Percentiles rank a stretch among this genome's conserved stretches.
These are phyloP conservation scores for Lathamus discolor DNA, from an alignment of 2,113 vertebrate species.

Conservation along the genomic window DNA sequence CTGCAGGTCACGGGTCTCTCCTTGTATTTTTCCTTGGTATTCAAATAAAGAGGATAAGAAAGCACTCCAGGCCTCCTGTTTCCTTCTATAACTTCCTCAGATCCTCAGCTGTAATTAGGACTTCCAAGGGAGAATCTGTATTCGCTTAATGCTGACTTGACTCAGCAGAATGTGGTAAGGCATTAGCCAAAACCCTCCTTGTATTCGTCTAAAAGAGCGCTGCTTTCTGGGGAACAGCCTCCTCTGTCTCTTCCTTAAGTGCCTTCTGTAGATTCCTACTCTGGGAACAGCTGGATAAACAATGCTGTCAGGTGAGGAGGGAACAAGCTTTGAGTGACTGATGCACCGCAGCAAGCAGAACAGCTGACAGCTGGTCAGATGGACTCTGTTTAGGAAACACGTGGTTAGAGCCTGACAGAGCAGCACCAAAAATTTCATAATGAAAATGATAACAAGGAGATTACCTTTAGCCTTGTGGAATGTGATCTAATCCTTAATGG, in stretches of 20 bases:
- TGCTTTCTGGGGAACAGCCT: not conserved
- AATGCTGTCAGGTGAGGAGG: not conserved
- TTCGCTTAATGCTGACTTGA: slow-evolving; percentile 13
- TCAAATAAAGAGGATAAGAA: not conserved
- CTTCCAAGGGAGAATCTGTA: not conserved
- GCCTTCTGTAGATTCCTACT: not conserved
- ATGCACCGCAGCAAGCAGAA: not conserved
- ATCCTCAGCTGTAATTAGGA: not conserved
- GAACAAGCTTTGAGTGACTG: rapidly evolving
- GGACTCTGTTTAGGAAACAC: not conserved
- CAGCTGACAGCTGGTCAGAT: not conserved
- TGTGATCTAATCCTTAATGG: not conserved
- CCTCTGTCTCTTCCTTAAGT: not conserved
- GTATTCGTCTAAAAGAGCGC: not conserved
- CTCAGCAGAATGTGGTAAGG: not conserved
- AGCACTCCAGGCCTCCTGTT: not conserved
- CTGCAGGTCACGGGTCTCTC: not conserved
- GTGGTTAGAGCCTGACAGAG: not conserved
- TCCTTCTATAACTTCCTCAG: not conserved
- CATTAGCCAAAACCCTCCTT: not conserved
- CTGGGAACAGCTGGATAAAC: not conserved
- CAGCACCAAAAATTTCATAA: not conserved
- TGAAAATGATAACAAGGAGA: slow-evolving; percentile 14
- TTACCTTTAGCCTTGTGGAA: not conserved
- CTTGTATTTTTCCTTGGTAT: not conserved